Conservation (phyloP, 2,113 vertebrate genomes). For the Rhombomys opimus region DNA sequence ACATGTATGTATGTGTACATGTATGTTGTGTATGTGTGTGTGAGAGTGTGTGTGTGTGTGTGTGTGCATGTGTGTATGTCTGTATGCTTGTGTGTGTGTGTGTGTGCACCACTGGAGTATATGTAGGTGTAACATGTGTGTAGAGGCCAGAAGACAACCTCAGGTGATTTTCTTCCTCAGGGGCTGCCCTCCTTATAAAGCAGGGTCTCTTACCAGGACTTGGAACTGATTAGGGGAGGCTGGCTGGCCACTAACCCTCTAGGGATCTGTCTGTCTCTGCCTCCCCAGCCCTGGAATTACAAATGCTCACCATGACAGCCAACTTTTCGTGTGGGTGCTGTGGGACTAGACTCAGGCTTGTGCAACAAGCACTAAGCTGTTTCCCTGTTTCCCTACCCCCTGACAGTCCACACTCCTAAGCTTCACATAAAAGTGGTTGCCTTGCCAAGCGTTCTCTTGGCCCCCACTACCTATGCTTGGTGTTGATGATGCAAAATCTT, state of each 20-base stretch:
- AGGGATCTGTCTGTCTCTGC: neutral
- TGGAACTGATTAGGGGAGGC: neutral
- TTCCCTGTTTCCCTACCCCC: neutral
- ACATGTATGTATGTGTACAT: neutral
- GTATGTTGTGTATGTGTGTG: neutral
- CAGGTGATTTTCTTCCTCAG: neutral
- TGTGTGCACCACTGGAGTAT: neutral
- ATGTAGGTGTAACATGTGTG: neutral
- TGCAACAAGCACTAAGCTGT: neutral
- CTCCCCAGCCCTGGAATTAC: neutral
- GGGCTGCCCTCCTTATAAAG: neutral
- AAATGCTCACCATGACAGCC: neutral
- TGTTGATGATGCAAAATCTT: neutral
- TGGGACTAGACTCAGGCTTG: neutral
- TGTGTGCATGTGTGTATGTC: neutral
- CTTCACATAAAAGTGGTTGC: neutral
- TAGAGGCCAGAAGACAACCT: neutral
- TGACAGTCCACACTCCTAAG: neutral
- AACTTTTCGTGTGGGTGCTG: neutral
- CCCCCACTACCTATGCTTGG: neutral
- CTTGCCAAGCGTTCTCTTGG: neutral
- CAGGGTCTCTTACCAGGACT: neutral
- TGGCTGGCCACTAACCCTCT: neutral
- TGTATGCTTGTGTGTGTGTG: neutral
- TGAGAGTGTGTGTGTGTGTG: neutral